Percentiles rank a stretch among this genome's conserved stretches.
Evolutionary conservation across 2,888 invertebrate species (phyloP).

Genomic region (Dinocampus coccinellae): DNA sequence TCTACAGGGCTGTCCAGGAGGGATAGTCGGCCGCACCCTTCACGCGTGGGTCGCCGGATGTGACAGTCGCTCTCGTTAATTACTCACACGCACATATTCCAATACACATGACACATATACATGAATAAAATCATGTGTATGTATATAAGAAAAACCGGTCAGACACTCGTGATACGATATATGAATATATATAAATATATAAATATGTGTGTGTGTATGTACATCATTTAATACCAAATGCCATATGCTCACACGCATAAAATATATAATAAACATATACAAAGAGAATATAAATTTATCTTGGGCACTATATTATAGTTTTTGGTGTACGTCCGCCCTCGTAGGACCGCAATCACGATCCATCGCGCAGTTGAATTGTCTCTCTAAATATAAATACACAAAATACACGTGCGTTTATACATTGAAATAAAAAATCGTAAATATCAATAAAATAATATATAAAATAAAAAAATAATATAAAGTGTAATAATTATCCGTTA

Average conservation of each 20-base stretch:
- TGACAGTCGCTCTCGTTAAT: conserved; percentile 69
- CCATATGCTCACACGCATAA: conserved; percentile 42
- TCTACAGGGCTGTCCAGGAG: conserved; percentile 52
- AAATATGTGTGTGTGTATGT: background rate
- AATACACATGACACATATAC: conserved; percentile 14
- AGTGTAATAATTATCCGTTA: conserved; percentile 3
- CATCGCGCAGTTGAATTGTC: conserved; percentile 32
- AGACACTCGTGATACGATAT: conserved; percentile 42
- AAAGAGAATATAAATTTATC: conserved; percentile 52
- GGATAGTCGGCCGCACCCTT: conserved; percentile 62
- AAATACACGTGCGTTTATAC: background rate
- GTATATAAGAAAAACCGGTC: conserved; percentile 57
- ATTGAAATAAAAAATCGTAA: background rate
- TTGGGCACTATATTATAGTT: conserved; percentile 60
- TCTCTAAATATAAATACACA: conserved; percentile 25
- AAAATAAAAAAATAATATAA: too few species aligned
- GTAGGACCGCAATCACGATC: conserved; percentile 54
- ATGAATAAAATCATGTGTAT: background rate
- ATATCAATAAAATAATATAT: background rate
- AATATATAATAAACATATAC: conserved; percentile 40
- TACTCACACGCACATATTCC: conserved; percentile 63
- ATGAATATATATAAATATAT: background rate
- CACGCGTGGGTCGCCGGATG: conserved; percentile 69
- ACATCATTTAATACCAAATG: conserved; percentile 9
- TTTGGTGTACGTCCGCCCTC: conserved; percentile 55